phyloP scores from a whole-genome alignment of 2,797 vertebrate genomes.

The Pantherophis alleghaniensis region DNA sequence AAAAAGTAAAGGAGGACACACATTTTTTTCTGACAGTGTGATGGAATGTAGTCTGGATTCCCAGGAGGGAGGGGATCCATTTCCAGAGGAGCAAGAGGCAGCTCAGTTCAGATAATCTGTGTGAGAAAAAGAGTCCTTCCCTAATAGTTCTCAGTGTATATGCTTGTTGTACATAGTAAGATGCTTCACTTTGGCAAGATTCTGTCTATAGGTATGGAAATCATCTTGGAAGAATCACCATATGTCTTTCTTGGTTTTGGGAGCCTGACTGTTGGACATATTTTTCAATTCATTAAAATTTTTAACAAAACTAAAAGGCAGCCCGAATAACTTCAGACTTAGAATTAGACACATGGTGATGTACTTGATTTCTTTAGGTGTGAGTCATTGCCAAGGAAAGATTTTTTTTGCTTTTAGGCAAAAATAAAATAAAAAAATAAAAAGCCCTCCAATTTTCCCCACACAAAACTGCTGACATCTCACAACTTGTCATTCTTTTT shows the following conservation, averaged over 20 bases:
- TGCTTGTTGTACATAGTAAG: not conserved
- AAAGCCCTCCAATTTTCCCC: not conserved
- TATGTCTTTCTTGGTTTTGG: not conserved
- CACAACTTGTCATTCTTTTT: not conserved
- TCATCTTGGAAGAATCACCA: not conserved
- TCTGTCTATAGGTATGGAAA: not conserved
- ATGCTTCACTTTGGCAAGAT: not conserved
- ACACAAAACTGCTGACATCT: not conserved
- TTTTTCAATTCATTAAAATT: not conserved
- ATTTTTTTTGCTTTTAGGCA: not conserved
- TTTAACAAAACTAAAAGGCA: too few relatives aligned
- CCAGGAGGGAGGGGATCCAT: not conserved
- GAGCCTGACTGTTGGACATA: not conserved
- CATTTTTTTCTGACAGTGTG: not conserved
- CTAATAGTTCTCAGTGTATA: not conserved
- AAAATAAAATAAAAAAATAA: not conserved
- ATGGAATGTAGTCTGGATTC: not conserved
- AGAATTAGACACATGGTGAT: not conserved
- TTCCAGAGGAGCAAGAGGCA: not conserved
- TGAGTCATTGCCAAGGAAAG: not conserved
- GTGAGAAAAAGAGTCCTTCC: not conserved
- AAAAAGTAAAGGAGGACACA: not conserved
- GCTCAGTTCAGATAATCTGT: not conserved
- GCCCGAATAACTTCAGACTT: too few relatives aligned
- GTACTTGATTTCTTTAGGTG: not conserved